Evolutionary conservation across 64 coral and sea anemone genomes (phyloP).

Genomic region (Cladopsammia gracilis): DNA sequence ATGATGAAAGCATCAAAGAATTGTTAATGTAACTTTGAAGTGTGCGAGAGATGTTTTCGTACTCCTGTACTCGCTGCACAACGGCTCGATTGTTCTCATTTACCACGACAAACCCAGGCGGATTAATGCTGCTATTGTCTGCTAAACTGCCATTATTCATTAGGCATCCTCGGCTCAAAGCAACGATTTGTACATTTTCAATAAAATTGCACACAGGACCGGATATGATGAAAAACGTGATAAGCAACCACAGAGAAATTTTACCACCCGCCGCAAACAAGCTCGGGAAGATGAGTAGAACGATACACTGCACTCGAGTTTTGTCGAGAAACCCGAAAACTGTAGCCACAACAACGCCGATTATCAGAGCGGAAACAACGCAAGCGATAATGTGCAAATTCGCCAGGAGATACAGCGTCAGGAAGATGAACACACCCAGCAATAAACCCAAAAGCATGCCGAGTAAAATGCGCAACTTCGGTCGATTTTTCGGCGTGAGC

Average conservation of each 20-base stretch:
- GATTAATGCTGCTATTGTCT: conserved; percentile 11
- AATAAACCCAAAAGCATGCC: conserved; percentile 84
- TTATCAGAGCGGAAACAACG: conserved; percentile 73
- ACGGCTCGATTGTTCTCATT: conserved; percentile 26
- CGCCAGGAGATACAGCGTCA: conserved; percentile 75
- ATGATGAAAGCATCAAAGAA: conserved; percentile 14
- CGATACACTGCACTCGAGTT: conserved; percentile 75
- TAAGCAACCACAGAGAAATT: conserved; percentile 85
- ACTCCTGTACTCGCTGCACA: background rate
- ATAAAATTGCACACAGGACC: conserved; percentile 93
- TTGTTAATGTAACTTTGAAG: conserved; percentile 1
- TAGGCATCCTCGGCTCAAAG: background rate
- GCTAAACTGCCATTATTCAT: conserved; percentile 1
- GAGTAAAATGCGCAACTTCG: conserved; percentile 80
- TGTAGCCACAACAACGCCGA: conserved; percentile 76
- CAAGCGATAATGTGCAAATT: conserved; percentile 47
- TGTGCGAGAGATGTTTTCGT: conserved; percentile 28
- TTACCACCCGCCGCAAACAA: conserved; percentile 78
- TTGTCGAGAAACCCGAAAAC: conserved; percentile 89
- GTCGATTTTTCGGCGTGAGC: conserved; percentile 59
- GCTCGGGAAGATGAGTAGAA: conserved; percentile 90
- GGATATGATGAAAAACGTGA: conserved; percentile 84
- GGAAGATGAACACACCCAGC: conserved; percentile 81
- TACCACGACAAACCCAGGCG: background rate
- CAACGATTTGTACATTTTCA: conserved; percentile 78